phyloP scores from a whole-genome alignment of 2,888 invertebrate species.

The Pinctada fucata region DNA sequence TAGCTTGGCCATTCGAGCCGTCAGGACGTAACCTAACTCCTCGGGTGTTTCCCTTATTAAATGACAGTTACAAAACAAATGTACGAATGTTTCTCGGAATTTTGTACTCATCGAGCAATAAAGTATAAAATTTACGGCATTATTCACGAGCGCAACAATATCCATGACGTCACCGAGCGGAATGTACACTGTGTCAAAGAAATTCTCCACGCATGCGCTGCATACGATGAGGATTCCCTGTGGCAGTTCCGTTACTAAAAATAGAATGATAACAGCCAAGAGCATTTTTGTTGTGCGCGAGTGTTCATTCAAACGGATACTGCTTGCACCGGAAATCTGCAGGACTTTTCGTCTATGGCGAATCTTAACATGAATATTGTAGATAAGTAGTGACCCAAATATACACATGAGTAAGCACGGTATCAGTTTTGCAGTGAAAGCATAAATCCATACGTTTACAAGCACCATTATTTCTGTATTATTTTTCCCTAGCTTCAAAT shows the following conservation, averaged over 20 bases:
- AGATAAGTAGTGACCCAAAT: constrained; percentile 77
- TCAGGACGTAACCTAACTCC: constrained; percentile 47
- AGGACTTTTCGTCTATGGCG: constrained; percentile 63
- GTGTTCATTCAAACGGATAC: constrained; percentile 66
- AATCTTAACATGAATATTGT: constrained; percentile 66
- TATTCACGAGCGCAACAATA: constrained; percentile 91
- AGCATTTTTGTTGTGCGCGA: constrained; percentile 92
- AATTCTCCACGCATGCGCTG: constrained; percentile 84
- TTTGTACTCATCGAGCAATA: constrained; percentile 96
- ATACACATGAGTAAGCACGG: constrained; percentile 92
- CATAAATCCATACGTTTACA: constrained; percentile 91
- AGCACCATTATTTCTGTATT: constrained; percentile 61
- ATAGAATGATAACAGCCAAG: constrained; percentile 89
- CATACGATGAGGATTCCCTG: constrained; percentile 87
- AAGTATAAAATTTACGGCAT: constrained; percentile 93
- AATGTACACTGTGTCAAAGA: constrained; percentile 82
- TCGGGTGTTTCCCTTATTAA: constrained; percentile 21
- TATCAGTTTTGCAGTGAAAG: constrained; percentile 92
- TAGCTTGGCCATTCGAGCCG: constrained; percentile 43
- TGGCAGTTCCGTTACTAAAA: constrained; percentile 92
- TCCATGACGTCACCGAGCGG: constrained; percentile 88
- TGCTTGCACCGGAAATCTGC: constrained; percentile 63
- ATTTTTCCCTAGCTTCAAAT: constrained; percentile 58
- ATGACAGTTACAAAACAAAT: constrained; percentile 57
- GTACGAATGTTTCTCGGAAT: constrained; percentile 82